Evolutionary conservation across 2,888 invertebrate genomes (phyloP), one percentile per base, ranked within the genome.

Genomic region (Sinelater perroti): DNA sequence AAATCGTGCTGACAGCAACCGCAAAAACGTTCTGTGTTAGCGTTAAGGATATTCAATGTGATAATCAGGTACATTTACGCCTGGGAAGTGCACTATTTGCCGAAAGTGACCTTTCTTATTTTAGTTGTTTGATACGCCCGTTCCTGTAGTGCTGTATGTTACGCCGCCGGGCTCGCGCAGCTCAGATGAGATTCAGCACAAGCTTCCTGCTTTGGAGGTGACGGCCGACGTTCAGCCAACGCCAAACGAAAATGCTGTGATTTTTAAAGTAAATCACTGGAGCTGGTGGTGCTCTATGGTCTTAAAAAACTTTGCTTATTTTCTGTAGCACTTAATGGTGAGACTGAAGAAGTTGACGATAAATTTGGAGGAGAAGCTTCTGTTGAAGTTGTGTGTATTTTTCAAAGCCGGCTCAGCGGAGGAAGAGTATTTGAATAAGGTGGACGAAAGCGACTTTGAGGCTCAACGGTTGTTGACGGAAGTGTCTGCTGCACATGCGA

Each of bases 301-400:
- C n/a, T n/a, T n/a, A n/a, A n/a, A n/a, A n/a, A n/a, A n/a, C n/a
- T n/a, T n/a, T n/a, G n/a, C n/a, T n/a, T 53, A 36, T 21, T 13
- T 65, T 77, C 78, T n/a, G n/a, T 56, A 87, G 80, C 90, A 95
- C 76, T 80, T 96, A 55, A 86, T 91, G 13, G 82, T 97, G 8
- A 87, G 88, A 61, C 80, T 96, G 51, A 89, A 92, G 47, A 93
- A 94, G 50, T 82, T 96, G 56, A 90, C 91, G 28, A 81, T 97
- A 6, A 87, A 92, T 56, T 80, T 99, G 7, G 98, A 99, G 73
- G 98, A 99, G 77, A 84, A 85, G 54, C 78, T 94, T 20, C 81
- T 95, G 20, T 81, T 91, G 66, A 90, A 92, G 75, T 74, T 93
- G 71, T 84, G 85, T 61, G 80, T 83, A 4, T 86, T 87, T 61